These are phyloP conservation scores for Formica exsecta DNA, from an alignment of 1,140 invertebrate genomes.

Conservation along the genomic window DNA sequence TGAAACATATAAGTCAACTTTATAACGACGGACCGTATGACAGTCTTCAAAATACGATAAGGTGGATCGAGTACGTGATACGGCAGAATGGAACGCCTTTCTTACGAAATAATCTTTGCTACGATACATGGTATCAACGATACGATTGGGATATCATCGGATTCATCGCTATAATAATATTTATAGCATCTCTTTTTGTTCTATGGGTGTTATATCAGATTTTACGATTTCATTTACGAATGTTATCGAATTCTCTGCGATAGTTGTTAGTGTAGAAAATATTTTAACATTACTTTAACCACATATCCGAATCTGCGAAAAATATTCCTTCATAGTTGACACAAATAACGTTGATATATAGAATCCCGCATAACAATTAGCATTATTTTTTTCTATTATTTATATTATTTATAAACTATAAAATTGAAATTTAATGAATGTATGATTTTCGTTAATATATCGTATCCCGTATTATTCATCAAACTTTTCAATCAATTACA, in stretches of 20 bases:
- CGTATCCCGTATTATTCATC: no score
- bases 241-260: background rate
- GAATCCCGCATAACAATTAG: no score
- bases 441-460: no score
- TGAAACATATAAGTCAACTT: constrained; percentile 69
- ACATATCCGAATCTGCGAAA: no score
- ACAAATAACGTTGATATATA: no score
- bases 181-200: constrained; percentile 18
- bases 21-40: constrained; percentile 82
- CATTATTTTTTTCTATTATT: no score
- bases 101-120: constrained; percentile 75
- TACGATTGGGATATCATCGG: constrained; percentile 85
- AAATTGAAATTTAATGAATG: no score
- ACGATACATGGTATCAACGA: constrained; percentile 84
- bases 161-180: constrained; percentile 65
- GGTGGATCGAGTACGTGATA: constrained; percentile 87
- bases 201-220: background rate
- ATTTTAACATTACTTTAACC: background rate
- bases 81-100: constrained; percentile 82
- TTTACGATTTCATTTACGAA: constrained; percentile 12
- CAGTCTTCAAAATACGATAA: constrained; percentile 82
- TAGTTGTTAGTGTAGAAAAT: background rate
- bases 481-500: no score
- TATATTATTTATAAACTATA: no score
- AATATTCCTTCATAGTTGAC: no score